Conservation (phyloP, 1,140 invertebrate genomes). For the Ips nitidus region DNA sequence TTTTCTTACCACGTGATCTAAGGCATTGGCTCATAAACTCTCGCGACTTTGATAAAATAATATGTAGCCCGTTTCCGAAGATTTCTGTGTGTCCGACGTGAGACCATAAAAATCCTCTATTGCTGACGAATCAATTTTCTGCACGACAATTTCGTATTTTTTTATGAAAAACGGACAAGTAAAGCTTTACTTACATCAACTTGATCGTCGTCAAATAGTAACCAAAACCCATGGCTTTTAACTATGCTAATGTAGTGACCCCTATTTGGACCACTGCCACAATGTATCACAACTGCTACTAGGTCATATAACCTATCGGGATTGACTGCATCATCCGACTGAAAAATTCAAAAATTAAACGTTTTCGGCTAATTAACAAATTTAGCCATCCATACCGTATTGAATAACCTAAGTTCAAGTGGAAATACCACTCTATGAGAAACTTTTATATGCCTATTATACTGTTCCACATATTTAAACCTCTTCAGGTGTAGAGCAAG, state of each 20-base stretch:
- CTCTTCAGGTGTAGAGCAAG: conserved; percentile 96
- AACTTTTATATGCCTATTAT: conserved; percentile 98
- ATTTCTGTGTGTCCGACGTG: conserved; percentile 97
- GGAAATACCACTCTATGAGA: conserved; percentile 99
- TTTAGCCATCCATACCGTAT: conserved; percentile 74
- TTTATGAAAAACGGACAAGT: neutral
- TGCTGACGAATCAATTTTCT: conserved; percentile 98
- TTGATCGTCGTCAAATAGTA: conserved; percentile 99
- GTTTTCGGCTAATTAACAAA: too few relatives aligned
- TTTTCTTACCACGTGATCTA: conserved; percentile 16
- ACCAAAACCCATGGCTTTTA: conserved; percentile 98
- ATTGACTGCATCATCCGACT: conserved; percentile 97
- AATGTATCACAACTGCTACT: conserved; percentile 98
- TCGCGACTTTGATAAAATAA: conserved; percentile 98
- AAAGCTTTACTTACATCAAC: conserved; percentile 83
- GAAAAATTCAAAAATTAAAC: conserved; percentile 28
- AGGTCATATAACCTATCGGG: conserved; percentile 97
- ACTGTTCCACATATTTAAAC: conserved; percentile 99
- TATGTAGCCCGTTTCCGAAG: conserved; percentile 99
- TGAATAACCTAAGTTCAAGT: conserved; percentile 94
- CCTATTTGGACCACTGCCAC: conserved; percentile 97
- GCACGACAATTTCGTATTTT: conserved; percentile 25
- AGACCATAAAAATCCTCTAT: conserved; percentile 99
- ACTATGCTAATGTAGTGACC: conserved; percentile 99
- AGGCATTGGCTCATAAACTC: conserved; percentile 51